phyloP scores from a whole-genome alignment of 2,113 vertebrate species.

The Elanoides forficatus region DNA sequence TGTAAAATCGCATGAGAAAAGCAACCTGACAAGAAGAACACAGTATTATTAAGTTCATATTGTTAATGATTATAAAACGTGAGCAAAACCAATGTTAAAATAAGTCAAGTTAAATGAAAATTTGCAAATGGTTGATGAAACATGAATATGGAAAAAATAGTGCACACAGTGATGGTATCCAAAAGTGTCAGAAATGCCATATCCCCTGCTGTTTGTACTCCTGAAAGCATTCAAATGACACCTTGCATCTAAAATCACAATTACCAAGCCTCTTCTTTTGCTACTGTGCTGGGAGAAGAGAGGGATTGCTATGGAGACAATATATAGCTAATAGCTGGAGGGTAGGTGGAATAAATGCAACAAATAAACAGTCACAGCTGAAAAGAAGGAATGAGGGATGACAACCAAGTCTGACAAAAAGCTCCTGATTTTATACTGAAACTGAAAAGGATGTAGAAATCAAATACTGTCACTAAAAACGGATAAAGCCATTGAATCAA shows the following conservation, averaged over 20 bases:
- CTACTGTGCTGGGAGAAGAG: constrained; percentile 11
- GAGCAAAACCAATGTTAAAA: constrained; percentile 35
- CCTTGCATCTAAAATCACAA: constrained; percentile 49
- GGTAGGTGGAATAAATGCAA: constrained; percentile 57
- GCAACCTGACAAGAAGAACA: constrained; percentile 11
- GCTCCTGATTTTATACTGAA: constrained; percentile 42
- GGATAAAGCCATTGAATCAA: background rate
- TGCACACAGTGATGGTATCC: background rate
- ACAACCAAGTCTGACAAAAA: constrained; percentile 13
- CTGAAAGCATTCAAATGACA: constrained; percentile 35
- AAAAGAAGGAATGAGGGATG: background rate
- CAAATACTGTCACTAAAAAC: background rate
- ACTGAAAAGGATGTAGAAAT: constrained; percentile 5
- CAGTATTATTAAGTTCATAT: background rate
- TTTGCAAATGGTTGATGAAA: constrained; percentile 28
- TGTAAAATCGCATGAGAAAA: constrained; percentile 29
- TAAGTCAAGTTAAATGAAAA: constrained; percentile 43
- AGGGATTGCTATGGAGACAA: constrained; percentile 64
- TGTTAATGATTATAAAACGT: background rate
- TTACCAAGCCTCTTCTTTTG: constrained; percentile 16
- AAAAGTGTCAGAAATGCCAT: background rate
- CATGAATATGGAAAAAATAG: constrained; percentile 6
- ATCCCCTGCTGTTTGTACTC: background rate
- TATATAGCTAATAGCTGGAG: constrained; percentile 45
- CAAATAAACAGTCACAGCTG: constrained; percentile 45